phyloP scores from a whole-genome alignment of 2,797 vertebrate species.

The Ciconia nigra region DNA sequence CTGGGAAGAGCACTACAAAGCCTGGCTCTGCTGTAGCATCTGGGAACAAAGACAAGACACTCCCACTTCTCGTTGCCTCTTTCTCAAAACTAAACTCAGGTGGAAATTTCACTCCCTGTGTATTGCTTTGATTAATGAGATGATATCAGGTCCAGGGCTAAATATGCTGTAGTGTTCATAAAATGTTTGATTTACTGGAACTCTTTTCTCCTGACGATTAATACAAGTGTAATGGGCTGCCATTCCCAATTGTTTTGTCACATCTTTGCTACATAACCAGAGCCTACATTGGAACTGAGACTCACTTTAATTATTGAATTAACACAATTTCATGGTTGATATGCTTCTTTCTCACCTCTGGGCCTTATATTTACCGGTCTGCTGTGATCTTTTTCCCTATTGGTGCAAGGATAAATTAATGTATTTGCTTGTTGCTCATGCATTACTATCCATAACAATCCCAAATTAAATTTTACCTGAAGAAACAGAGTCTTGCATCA shows the following conservation, averaged over 20 bases:
- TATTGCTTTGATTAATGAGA: slow-evolving; percentile 43
- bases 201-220: not conserved
- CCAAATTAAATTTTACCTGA: slow-evolving; percentile 32
- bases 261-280: not conserved
- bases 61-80: not conserved
- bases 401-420: slow-evolving; percentile 5
- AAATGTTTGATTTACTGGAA: not conserved
- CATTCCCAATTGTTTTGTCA: slow-evolving; percentile 59
- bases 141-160: not conserved
- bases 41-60: slow-evolving; percentile 16
- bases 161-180: slow-evolving; percentile 6
- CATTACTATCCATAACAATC: slow-evolving; percentile 28
- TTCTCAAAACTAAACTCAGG: not conserved
- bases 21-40: not conserved
- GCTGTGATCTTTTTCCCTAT: slow-evolving; percentile 43
- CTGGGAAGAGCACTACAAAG: slow-evolving; percentile 31
- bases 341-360: slow-evolving; percentile 58
- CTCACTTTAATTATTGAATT: slow-evolving; percentile 73
- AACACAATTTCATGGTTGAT: slow-evolving; percentile 72
- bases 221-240: not conserved
- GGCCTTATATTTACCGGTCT: slow-evolving; percentile 51
- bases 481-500: not conserved
- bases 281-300: slow-evolving; percentile 41
- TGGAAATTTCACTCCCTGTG: not conserved
- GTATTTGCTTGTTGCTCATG: slow-evolving; percentile 22